Conservation (phyloP, 2,888 invertebrate genomes). For the Drosophila pseudotakahashii region DNA sequence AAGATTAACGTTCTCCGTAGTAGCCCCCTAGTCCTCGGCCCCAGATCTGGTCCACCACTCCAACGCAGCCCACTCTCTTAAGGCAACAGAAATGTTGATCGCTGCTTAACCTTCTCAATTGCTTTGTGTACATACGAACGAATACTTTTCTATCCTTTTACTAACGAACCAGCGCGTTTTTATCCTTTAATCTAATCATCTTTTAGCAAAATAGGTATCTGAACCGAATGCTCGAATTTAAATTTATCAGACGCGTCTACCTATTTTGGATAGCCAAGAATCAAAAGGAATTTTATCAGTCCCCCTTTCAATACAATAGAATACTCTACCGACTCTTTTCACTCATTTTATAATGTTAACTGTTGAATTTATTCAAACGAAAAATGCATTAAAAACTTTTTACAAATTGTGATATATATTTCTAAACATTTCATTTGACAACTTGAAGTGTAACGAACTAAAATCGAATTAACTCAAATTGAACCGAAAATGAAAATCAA, state of each 20-base stretch:
- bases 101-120: conserved; percentile 60
- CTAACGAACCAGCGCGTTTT: conserved; percentile 38
- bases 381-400: conserved; percentile 73
- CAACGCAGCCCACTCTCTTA: conserved; percentile 24
- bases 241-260: conserved; percentile 47
- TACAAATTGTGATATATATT: conserved; percentile 82
- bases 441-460: conserved; percentile 65
- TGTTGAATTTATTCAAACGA: conserved; percentile 61
- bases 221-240: conserved; percentile 63
- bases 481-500: conserved; percentile 42
- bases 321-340: conserved; percentile 28
- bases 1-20: conserved; percentile 50
- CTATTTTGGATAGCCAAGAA: conserved; percentile 65
- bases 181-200: conserved; percentile 17
- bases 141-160: conserved; percentile 67
- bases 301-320: conserved; percentile 13
- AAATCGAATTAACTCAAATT: conserved; percentile 53
- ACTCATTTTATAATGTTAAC: conserved; percentile 43
- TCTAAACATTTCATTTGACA: conserved; percentile 80
- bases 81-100: conserved; percentile 34
- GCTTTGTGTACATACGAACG: conserved; percentile 66
- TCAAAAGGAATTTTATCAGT: conserved; percentile 50
- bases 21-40: conserved; percentile 33
- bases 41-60: conserved; percentile 15
- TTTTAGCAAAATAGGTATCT: conserved; percentile 19